Percentiles rank a stretch among this genome's conserved stretches.
These are phyloP conservation scores for Lepidocolaptes lacrymiger DNA, from an alignment of 2,797 vertebrate species.

Conservation along the genomic window DNA sequence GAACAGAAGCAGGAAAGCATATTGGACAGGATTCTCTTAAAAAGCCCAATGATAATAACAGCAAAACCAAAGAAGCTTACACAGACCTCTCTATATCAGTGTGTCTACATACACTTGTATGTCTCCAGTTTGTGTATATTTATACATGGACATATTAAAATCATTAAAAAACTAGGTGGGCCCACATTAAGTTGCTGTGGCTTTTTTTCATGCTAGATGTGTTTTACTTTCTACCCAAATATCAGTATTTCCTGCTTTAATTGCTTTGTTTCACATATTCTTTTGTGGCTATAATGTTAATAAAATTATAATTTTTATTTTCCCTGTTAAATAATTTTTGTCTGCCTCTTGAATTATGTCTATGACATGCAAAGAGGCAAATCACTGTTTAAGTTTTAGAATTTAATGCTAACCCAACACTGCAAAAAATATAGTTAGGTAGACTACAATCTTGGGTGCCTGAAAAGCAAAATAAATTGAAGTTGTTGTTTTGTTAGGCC, in stretches of 20 bases:
- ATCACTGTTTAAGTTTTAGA: neutral
- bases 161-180: neutral
- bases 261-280: neutral
- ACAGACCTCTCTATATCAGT: neutral
- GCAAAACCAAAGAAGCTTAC: neutral
- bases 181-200: neutral
- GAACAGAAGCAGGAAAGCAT: neutral
- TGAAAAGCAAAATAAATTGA: neutral
- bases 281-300: neutral
- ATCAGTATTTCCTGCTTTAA: neutral
- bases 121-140: neutral
- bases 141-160: neutral
- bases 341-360: neutral
- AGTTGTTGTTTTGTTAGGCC: neutral
- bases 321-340: slow-evolving; percentile 19
- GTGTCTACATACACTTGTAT: neutral
- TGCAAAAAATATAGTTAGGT: neutral
- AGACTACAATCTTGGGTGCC: neutral
- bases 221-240: neutral
- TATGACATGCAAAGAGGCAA: neutral
- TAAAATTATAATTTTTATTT: slow-evolving; percentile 24
- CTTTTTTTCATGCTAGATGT: neutral
- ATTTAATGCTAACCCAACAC: neutral
- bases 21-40: neutral
- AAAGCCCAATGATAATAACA: neutral